Evolutionary conservation across 2,113 vertebrate species (phyloP), one percentile per base, ranked within the genome.

Genomic region (Aegotheles bennettii): DNA sequence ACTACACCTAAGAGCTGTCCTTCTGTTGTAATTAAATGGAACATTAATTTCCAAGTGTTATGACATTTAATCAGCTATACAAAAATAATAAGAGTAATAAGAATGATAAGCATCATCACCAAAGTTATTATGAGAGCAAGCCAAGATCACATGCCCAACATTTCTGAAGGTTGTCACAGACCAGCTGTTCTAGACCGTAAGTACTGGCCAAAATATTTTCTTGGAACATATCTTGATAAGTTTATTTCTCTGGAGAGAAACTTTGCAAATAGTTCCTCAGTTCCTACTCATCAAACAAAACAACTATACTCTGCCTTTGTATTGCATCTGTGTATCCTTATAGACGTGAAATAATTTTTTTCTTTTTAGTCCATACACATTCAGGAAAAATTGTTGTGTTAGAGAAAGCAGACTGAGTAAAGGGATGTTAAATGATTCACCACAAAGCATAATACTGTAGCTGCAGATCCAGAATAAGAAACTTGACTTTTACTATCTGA

Each of bases 11-110:
- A 70, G 35, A 93, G 83, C 90, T 93, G 63, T 80, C 83, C 92
- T 71, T 78, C 89, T 94, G 47, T 90, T 95, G 90, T 90, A 95
- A 95, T 97, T 97, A 96, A 97, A 90, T 19, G 77, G 63, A 53
- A 83, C 93, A 93, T 94, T 94, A 53, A 97, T 96, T 94, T 76
- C 68, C 60, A 96, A 90, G 79, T 96, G 90, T 90, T 94, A 93
- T 86, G 92, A 95, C 84, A 84, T 91, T 94, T 75, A 90, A 95
- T 95, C 85, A 94, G 63, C 93, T 93, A 14, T 83, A 95, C 57
- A 95, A 95, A 90, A 92, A 93, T 43, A 95, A 94, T 92, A 96
- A 83, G 60, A 68, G 78, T 67, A 73, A 84, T 89, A 93, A 89
- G 50, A 84, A 56, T 25, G 80, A 95, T 95, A 94, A 71, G 47